These are phyloP conservation scores for Petrolisthes manimaculis DNA, from an alignment of 2,888 invertebrate species.

Conservation along the genomic window DNA sequence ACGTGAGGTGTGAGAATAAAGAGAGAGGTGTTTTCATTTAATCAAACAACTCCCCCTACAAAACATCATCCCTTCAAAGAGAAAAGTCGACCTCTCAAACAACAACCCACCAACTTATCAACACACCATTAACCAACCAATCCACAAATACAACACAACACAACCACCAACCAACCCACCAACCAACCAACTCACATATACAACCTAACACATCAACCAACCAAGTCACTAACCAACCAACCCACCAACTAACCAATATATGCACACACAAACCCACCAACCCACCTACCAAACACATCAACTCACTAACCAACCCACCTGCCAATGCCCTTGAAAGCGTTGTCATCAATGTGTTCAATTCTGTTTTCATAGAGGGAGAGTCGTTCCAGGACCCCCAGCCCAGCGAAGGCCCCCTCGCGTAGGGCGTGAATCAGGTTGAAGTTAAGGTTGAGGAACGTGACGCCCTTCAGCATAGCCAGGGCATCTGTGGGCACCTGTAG, in stretches of 20 bases:
- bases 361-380: constrained; percentile 82
- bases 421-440: constrained; percentile 86
- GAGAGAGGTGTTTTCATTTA: neutral
- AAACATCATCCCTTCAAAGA: neutral
- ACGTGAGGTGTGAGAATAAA: neutral
- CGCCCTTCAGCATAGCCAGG: constrained; percentile 83
- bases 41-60: neutral
- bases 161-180: constrained; percentile 10
- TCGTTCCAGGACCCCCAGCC: constrained; percentile 88
- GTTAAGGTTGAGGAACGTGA: constrained; percentile 89
- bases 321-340: constrained; percentile 65
- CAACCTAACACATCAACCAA: neutral
- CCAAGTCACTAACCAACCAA: neutral
- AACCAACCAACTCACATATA: neutral
- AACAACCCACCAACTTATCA: neutral
- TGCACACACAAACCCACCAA: constrained; percentile 1
- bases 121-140: neutral
- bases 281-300: neutral
- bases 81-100: no score
- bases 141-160: neutral
- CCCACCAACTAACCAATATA: neutral
- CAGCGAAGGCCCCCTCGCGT: constrained; percentile 83
- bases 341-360: constrained; percentile 67
- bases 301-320: constrained; percentile 20
- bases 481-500: constrained; percentile 83